Conservation (phyloP, 30 jellyfish, hydroid and myxozoan genomes). For the Aurelia sp. region DNA sequence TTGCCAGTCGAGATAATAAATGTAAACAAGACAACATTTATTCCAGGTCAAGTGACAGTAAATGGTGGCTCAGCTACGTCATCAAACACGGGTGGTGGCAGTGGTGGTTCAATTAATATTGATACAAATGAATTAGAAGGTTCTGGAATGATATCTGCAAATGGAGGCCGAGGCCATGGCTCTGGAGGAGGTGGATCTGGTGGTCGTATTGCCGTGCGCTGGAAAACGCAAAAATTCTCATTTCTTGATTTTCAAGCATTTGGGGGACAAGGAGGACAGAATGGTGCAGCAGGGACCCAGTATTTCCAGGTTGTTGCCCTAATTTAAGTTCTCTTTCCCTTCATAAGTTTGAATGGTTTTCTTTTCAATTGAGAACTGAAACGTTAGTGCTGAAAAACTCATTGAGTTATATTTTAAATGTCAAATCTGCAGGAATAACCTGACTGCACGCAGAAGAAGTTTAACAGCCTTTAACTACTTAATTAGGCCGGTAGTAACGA, state of each 20-base stretch:
- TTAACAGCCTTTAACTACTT: too few relatives aligned
- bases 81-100: slow-evolving; percentile 67
- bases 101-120: slow-evolving; percentile 61
- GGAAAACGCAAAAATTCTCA: slow-evolving; percentile 47
- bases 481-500: too few relatives aligned
- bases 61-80: slow-evolving; percentile 69
- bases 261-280: slow-evolving; percentile 59
- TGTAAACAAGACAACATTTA: too few relatives aligned
- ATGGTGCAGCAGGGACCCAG: slow-evolving; percentile 68
- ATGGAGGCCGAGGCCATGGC: slow-evolving; percentile 73
- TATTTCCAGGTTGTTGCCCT: slow-evolving; percentile 39
- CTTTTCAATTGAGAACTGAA: too few relatives aligned
- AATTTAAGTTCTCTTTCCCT: too few relatives aligned
- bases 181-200: slow-evolving; percentile 82
- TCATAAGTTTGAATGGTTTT: too few relatives aligned
- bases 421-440: too few relatives aligned
- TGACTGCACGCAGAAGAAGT: too few relatives aligned
- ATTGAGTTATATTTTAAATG: too few relatives aligned
- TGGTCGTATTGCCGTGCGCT: slow-evolving; percentile 64
- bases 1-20: too few relatives aligned
- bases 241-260: slow-evolving; percentile 48
- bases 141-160: slow-evolving; percentile 62
- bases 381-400: too few relatives aligned
- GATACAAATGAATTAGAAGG: slow-evolving; percentile 65
- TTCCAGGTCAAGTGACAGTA: slow-evolving; percentile 50